Conservation (phyloP, 2,113 vertebrate species). For the Acanthochromis polyacanthus region DNA sequence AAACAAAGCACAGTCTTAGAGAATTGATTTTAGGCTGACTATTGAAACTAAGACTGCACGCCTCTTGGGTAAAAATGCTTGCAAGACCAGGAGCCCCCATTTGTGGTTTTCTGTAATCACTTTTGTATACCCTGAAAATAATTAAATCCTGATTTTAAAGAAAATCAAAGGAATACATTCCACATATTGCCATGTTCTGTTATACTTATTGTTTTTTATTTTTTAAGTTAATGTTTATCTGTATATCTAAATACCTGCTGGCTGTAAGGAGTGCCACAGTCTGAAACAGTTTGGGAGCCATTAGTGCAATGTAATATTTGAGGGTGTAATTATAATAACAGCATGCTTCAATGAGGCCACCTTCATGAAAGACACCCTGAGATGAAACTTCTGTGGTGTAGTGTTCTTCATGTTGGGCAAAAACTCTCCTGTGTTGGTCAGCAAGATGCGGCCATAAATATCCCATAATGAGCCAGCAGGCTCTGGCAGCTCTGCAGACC, state of each 20-base stretch:
- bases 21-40: no score
- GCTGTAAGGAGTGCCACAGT: not conserved
- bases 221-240: not conserved
- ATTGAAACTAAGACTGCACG: no score
- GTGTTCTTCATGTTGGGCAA: slow-evolving; percentile 4
- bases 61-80: not conserved
- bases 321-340: slow-evolving; percentile 2
- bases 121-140: not conserved
- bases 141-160: no score
- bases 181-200: no score
- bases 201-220: not conserved
- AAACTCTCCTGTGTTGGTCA: slow-evolving; percentile 22
- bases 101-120: not conserved
- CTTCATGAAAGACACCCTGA: not conserved
- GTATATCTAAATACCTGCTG: not conserved
- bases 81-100: no score
- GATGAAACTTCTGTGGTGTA: not conserved
- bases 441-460: slow-evolving; percentile 48
- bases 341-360: slow-evolving; percentile 13
- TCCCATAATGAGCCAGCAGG: slow-evolving; percentile 52
- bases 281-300: not conserved
- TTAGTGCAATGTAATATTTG: not conserved
- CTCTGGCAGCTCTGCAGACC: slow-evolving; percentile 39
- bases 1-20: no score
- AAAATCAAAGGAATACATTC: not conserved